Evolutionary conservation across 2,113 vertebrate genomes (phyloP), one percentile per base, ranked within the genome.

Genomic region (Lampris incognitus): DNA sequence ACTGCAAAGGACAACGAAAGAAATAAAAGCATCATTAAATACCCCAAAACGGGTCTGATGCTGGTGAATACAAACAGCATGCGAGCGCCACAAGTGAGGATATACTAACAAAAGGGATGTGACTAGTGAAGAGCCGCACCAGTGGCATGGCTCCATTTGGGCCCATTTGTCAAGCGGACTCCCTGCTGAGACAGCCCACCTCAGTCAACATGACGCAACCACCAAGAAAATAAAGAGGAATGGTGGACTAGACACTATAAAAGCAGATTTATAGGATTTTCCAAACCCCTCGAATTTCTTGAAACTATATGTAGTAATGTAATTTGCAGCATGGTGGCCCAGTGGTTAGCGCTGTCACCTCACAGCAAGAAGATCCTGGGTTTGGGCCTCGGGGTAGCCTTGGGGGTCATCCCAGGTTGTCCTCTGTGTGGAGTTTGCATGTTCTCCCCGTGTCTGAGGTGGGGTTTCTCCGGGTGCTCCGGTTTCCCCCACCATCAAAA

Each of bases 81-180:
- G 51, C 41, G 42, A 66, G 72, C 82, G 74, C 66, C 74, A 72
- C 82, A 84, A 24, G 78, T 82, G 75, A 72, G 84, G 85, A 83
- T 85, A 66, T 71, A 24, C 24, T 24, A 87, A 78, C 74, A 78
- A 83, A 80, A 59, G 76, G 67, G 83, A 79, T 71, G 64, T 85
- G 86, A 83, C 69, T 63, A 5, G 72, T 64, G 42, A 75, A 82
- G 86, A 87, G 84, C 74, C 72, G 83, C 78, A 78, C 79, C 87
- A 72, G 80, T 87, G 87, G 89, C 87, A 78, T 49, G 2, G 36
- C 75, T 87, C 91, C 89, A 90, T 88, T 87, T 92, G 91, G 87
- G 85, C 70, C 70, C 69, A 85, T 91, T 88, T 91, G 88, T 86
- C 73, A 83, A 89, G 82, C 77, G 90, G 78, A 66, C 84, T 78